These are phyloP conservation scores for Neomonachus schauinslandi DNA, from an alignment of 2,113 vertebrate genomes.

Conservation along the genomic window DNA sequence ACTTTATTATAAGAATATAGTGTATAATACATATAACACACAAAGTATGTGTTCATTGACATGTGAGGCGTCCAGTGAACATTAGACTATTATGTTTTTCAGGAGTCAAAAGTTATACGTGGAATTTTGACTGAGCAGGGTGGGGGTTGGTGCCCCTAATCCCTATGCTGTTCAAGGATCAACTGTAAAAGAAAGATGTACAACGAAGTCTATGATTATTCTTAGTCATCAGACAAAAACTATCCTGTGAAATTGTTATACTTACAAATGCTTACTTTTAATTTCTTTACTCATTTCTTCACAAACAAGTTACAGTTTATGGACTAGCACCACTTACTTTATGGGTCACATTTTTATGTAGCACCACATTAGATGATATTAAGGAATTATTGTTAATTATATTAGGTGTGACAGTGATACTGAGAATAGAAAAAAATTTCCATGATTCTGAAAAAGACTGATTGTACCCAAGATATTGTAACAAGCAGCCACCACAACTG, in stretches of 20 bases:
- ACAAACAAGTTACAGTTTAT: neutral
- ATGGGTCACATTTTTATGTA: neutral
- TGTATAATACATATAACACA: neutral
- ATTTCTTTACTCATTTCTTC: neutral
- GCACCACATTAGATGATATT: neutral
- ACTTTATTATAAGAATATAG: neutral
- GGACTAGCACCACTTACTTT: neutral
- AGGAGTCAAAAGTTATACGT: neutral
- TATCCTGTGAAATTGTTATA: neutral
- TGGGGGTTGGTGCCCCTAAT: neutral
- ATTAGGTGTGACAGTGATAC: neutral
- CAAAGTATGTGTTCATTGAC: neutral
- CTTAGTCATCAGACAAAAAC: neutral
- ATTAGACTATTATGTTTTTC: neutral
- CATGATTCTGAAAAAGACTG: neutral
- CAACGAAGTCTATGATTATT: neutral
- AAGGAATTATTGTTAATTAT: neutral
- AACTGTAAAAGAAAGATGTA: neutral
- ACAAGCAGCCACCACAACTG: neutral
- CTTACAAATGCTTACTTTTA: neutral
- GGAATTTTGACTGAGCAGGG: neutral
- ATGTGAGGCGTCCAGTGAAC: neutral
- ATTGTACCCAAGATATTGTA: neutral
- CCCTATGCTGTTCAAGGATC: neutral
- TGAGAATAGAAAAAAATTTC: neutral